Conservation (phyloP, 1,140 invertebrate genomes). For the Pseudoatta argentina region DNA sequence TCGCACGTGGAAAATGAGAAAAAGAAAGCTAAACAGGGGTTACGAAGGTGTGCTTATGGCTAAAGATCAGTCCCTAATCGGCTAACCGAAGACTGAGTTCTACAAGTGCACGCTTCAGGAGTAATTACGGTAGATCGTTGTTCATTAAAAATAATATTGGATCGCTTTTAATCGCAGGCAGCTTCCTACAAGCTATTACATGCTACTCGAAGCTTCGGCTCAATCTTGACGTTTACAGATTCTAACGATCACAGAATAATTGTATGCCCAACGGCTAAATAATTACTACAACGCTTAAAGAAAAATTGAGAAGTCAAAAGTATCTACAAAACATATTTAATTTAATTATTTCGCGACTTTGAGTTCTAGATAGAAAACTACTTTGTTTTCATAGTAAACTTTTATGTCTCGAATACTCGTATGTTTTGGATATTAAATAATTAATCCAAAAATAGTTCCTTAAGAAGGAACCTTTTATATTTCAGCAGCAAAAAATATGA, state of each 20-base stretch:
- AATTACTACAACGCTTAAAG: neutral
- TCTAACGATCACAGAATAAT: constrained; percentile 1
- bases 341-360: neutral
- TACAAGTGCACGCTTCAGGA: constrained; percentile 37
- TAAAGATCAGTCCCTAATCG: constrained; percentile 27
- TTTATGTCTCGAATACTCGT: neutral
- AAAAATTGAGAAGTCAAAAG: constrained; percentile 5
- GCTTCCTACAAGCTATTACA: constrained; percentile 9
- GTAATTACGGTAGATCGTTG: constrained; percentile 45
- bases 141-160: constrained; percentile 40
- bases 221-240: neutral
- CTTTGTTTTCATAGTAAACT: neutral
- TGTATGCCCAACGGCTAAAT: neutral
- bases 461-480: no score
- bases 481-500: no score
- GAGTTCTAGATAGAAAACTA: neutral
- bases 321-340: neutral
- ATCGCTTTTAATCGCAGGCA: constrained; percentile 49
- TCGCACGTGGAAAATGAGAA: neutral
- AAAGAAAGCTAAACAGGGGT: constrained; percentile 26
- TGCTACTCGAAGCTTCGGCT: constrained; percentile 20
- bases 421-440: neutral
- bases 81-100: neutral
- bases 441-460: neutral
- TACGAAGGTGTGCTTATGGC: constrained; percentile 11